Conservation (phyloP, 2,113 vertebrate species). For the Archilochus colubris region DNA sequence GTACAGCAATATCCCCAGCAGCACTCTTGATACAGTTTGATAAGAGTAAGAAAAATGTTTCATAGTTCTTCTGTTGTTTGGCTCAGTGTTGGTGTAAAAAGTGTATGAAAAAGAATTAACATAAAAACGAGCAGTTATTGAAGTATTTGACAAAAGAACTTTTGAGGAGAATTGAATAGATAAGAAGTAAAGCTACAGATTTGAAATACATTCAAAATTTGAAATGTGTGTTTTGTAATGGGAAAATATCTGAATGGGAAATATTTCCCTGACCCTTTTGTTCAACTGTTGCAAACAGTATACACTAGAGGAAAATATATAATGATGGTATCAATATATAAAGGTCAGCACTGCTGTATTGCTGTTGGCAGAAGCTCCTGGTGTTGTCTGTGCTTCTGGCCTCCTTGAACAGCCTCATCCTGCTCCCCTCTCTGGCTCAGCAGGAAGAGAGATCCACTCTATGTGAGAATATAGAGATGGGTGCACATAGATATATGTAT, state of each 20-base stretch:
- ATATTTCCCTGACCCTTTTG: neutral
- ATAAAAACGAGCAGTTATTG: neutral
- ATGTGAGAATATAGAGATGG: neutral
- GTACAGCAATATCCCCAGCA: neutral
- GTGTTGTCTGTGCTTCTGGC: neutral
- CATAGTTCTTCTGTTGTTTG: neutral
- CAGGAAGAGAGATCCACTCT: neutral
- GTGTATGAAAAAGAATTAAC: neutral
- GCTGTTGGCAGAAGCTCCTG: neutral
- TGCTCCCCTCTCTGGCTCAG: neutral
- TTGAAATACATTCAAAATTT: neutral
- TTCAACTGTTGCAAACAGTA: neutral
- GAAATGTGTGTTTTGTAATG: neutral
- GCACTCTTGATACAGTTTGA: neutral
- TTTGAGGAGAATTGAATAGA: neutral
- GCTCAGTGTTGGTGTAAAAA: neutral
- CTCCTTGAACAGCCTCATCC: no score
- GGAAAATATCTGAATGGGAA: neutral
- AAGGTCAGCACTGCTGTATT: neutral
- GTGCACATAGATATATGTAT: no score
- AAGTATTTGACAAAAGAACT: neutral
- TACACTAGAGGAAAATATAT: neutral
- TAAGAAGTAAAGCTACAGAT: neutral
- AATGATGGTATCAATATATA: neutral
- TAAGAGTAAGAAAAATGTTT: neutral